These are phyloP conservation scores for Lycaena phlaeas DNA, from an alignment of 2,888 invertebrate genomes.

Conservation along the genomic window DNA sequence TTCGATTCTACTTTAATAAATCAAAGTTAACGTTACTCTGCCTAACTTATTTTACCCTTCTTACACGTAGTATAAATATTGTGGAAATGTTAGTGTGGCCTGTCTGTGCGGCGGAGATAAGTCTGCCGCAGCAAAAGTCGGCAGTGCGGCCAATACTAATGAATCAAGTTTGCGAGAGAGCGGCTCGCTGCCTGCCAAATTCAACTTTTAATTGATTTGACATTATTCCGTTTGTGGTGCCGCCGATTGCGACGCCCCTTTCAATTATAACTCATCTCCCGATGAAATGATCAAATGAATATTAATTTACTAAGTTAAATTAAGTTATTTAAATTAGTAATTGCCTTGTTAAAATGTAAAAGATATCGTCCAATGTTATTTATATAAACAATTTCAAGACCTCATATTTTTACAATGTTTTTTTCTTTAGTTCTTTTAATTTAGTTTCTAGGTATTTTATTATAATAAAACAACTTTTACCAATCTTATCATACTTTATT, in stretches of 20 bases:
- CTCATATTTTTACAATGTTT: too few species aligned
- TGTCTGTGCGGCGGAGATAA: slow-evolving; percentile 15
- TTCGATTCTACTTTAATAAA: too few species aligned
- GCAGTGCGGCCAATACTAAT: slow-evolving; percentile 47
- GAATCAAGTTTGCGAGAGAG: slow-evolving; percentile 49
- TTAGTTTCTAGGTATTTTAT: too few species aligned
- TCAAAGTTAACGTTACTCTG: too few species aligned
- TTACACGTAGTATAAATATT: too few species aligned
- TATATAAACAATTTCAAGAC: too few species aligned
- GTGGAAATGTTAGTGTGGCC: slow-evolving; percentile 1
- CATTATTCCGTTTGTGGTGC: slow-evolving; percentile 41
- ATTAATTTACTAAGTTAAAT: slow-evolving; percentile 64
- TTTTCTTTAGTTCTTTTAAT: too few species aligned
- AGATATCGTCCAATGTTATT: neutral
- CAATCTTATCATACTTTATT: too few species aligned
- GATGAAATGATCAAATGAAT: slow-evolving; percentile 45
- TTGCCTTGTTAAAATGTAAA: slow-evolving; percentile 3
- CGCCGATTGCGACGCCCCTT: slow-evolving; percentile 55
- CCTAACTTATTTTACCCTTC: too few species aligned
- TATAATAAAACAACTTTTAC: too few species aligned
- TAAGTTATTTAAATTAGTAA: slow-evolving; percentile 34
- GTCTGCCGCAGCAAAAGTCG: slow-evolving; percentile 18
- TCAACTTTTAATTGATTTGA: slow-evolving; percentile 67
- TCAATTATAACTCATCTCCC: slow-evolving; percentile 54
- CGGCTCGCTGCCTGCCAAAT: slow-evolving; percentile 30